These are phyloP conservation scores for Solea solea DNA, from an alignment of 2,113 vertebrate species.

Conservation along the genomic window DNA sequence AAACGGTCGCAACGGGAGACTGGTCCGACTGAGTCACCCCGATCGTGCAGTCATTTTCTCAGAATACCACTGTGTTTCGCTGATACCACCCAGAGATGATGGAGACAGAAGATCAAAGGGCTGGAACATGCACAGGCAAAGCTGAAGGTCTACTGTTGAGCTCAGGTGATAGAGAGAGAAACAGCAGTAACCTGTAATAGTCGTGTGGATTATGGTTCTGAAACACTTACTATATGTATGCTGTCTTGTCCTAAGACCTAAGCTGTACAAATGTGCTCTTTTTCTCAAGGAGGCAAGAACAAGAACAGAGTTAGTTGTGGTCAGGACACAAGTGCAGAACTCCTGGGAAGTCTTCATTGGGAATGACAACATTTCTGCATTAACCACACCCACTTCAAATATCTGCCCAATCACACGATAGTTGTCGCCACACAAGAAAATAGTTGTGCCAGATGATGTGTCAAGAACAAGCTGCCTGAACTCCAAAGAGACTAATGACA, in stretches of 20 bases:
- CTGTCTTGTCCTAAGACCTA: too few relatives aligned
- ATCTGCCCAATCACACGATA: too few relatives aligned
- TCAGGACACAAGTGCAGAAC: too few relatives aligned
- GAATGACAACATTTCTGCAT: too few relatives aligned
- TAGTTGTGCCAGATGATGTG: too few relatives aligned
- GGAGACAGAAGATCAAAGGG: slow-evolving; percentile 51
- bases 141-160: slow-evolving; percentile 35
- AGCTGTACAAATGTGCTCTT: neutral
- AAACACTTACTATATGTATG: slow-evolving; percentile 5
- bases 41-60: slow-evolving; percentile 63
- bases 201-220: slow-evolving; percentile 17
- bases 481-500: too few relatives aligned
- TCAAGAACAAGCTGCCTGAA: too few relatives aligned
- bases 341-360: too few relatives aligned
- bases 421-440: too few relatives aligned
- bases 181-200: slow-evolving; percentile 7
- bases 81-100: slow-evolving; percentile 58
- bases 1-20: slow-evolving; percentile 41
- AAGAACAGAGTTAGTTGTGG: too few relatives aligned
- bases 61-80: slow-evolving; percentile 44
- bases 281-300: too few relatives aligned
- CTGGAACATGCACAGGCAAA: slow-evolving; percentile 41
- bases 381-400: too few relatives aligned
- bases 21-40: slow-evolving; percentile 45
- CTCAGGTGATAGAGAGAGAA: slow-evolving; percentile 38